Evolutionary conservation across 1,140 invertebrate species (phyloP), one percentile per base, ranked within the genome.

Genomic region (Euwallacea fornicatus): DNA sequence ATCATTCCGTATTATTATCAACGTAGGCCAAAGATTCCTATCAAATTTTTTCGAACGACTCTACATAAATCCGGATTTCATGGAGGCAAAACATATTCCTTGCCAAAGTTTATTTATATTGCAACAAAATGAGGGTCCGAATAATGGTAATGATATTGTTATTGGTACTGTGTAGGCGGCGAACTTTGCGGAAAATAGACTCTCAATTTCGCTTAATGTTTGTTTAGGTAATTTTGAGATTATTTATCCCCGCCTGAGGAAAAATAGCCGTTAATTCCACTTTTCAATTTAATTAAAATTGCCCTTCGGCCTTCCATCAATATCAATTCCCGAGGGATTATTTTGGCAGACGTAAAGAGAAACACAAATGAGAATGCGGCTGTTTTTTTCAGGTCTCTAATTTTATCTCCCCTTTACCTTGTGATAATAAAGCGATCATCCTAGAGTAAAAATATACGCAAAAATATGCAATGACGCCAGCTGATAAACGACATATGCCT

Each of bases 391-490:
- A 33, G 11, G 16, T 56, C 16, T 56, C 54, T 60, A 60, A 60
- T 60, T 60, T 41, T 60, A 60, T 33, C 16, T 16, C 11, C 54
- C 16, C 8, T 13, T 13, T 56, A 9, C 54, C 16, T 56, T 15
- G 16, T 21, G 8, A 56, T 50, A 50, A 50, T 50, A 50, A 50
- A 50, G 46, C 16, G 8, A 15, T 56, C 54, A 56, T 56, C 41
- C 13, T 7, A 10, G 58, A 8, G 41, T 60, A 60, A 60, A 60
- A 60, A 60, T 60, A 60, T 41, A 60, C 58, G 54, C 9, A 13
- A 56, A 60, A 60, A 60, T 41, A 60, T 60, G 58, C 41, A 42
- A 60, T 60, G 58, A 60, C 58, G 58, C 42, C 16, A 33, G 10
- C 42, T 60, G 58, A 33, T 7, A 60, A 60, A 41, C 41, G 21